phyloP scores from a whole-genome alignment of 2,888 invertebrate species.

The Subacronicta megacephala region DNA sequence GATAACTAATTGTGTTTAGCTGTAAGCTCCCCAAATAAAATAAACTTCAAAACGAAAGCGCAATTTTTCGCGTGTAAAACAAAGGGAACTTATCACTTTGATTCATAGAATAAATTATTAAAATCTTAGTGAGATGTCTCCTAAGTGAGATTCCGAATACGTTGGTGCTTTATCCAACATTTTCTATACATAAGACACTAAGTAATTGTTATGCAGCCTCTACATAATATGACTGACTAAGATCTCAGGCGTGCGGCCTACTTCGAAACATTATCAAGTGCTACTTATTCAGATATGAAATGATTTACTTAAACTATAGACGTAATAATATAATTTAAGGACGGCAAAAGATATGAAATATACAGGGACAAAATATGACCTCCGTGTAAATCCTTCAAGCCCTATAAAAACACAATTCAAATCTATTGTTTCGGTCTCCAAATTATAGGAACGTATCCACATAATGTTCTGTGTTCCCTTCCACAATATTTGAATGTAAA shows the following conservation, averaged over 20 bases:
- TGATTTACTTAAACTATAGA: conserved; percentile 45
- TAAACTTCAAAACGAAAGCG: too few relatives aligned
- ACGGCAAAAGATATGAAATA: conserved; percentile 6
- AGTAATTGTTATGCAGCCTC: conserved; percentile 16
- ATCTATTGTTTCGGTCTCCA: too few relatives aligned
- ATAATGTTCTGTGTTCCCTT: too few relatives aligned
- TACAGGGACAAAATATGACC: too few relatives aligned
- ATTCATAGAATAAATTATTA: conserved; percentile 11
- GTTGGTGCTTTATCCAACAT: conserved; percentile 48
- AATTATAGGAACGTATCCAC: too few relatives aligned
- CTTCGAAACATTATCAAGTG: conserved; percentile 51
- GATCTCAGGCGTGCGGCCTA: conserved; percentile 75
- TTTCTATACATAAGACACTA: conserved; percentile 6
- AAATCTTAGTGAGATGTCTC: conserved; percentile 17
- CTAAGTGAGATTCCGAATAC: conserved; percentile 27
- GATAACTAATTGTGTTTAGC: too few relatives aligned
- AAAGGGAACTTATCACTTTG: conserved; percentile 2
- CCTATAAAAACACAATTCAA: too few relatives aligned
- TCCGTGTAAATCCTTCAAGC: too few relatives aligned
- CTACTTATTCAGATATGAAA: conserved; percentile 46
- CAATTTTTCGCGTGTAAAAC: too few relatives aligned
- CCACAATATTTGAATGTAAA: too few relatives aligned
- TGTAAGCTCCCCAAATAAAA: too few relatives aligned
- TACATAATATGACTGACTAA: conserved; percentile 61
- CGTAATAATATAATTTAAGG: conserved; percentile 1